Percentiles rank a stretch among this genome's conserved stretches.
phyloP scores from a whole-genome alignment of 2,888 invertebrate genomes.

The Athrips mouffetella region DNA sequence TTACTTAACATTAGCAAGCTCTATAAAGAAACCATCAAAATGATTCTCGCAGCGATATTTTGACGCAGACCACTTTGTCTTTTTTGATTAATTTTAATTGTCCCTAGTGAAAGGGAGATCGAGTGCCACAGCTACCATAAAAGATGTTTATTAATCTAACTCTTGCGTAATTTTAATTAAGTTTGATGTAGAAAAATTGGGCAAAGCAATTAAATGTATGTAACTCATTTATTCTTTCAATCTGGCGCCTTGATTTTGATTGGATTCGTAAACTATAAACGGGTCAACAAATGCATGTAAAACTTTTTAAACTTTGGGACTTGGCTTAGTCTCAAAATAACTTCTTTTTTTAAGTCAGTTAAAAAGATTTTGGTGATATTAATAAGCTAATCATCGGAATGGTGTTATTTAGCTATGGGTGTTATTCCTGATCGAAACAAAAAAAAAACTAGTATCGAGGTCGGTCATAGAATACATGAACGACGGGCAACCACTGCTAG shows the following conservation, averaged over 20 bases:
- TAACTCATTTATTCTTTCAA: constrained; percentile 11
- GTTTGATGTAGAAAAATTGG: constrained; percentile 4
- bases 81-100: constrained; percentile 51
- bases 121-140: constrained; percentile 28
- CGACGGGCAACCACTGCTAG: too few relatives aligned
- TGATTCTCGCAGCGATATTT: constrained; percentile 23
- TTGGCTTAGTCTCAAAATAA: too few relatives aligned
- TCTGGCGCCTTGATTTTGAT: constrained; percentile 11
- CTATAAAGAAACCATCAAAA: constrained; percentile 1
- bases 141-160: constrained; percentile 16
- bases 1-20: neutral
- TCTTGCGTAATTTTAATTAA: constrained; percentile 15
- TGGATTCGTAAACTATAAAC: constrained; percentile 8
- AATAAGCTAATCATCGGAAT: too few relatives aligned
- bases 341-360: too few relatives aligned
- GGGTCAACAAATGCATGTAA: too few relatives aligned
- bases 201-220: constrained; percentile 17
- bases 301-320: too few relatives aligned
- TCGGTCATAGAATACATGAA: too few relatives aligned
- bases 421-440: too few relatives aligned
- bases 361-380: too few relatives aligned
- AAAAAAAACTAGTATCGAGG: too few relatives aligned
- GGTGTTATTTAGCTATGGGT: constrained; percentile 1
- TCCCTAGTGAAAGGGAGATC: constrained; percentile 48
- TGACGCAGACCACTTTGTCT: constrained; percentile 33